Conservation (phyloP, 1,140 invertebrate genomes). For the Notospermus geniculatus region DNA sequence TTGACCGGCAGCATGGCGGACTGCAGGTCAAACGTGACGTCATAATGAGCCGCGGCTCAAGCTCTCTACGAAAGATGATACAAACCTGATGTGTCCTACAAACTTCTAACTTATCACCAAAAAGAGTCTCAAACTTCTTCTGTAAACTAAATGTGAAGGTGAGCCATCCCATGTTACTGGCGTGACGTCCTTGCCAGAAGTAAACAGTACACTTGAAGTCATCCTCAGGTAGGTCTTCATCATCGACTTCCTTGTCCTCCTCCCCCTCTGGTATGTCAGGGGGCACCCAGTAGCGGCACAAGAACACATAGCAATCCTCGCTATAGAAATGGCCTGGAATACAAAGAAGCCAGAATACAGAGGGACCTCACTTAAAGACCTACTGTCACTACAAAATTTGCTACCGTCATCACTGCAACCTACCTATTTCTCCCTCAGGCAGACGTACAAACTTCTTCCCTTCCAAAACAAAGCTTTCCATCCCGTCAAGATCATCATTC, state of each 20-base stretch:
- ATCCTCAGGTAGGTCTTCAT: slow-evolving; percentile 68
- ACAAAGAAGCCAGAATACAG: too few relatives aligned
- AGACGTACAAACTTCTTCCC: slow-evolving; percentile 94
- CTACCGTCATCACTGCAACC: slow-evolving; percentile 33
- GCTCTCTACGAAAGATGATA: too few relatives aligned
- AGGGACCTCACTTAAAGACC: too few relatives aligned
- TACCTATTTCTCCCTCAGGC: slow-evolving; percentile 90
- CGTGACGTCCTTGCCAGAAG: slow-evolving; percentile 98
- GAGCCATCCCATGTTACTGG: slow-evolving; percentile 98
- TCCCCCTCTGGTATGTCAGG: slow-evolving; percentile 59
- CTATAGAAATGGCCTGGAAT: slow-evolving; percentile 80
- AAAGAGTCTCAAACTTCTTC: slow-evolving; percentile 95
- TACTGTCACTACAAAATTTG: not conserved
- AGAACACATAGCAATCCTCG: slow-evolving; percentile 95
- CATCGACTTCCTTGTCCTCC: slow-evolving; percentile 61
- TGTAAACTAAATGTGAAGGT: slow-evolving; percentile 98
- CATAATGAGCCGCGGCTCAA: too few relatives aligned
- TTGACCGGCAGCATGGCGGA: too few relatives aligned
- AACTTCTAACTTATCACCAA: slow-evolving; percentile 93
- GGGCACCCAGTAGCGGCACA: slow-evolving; percentile 90
- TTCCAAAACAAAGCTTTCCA: slow-evolving; percentile 98
- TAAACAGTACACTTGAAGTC: slow-evolving; percentile 96
- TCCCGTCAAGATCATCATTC: slow-evolving; percentile 61
- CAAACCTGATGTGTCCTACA: slow-evolving; percentile 90
- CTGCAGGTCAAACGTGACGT: too few relatives aligned